These are phyloP conservation scores for Pygoscelis antarcticus DNA, from an alignment of 2,113 vertebrate species.

Conservation along the genomic window DNA sequence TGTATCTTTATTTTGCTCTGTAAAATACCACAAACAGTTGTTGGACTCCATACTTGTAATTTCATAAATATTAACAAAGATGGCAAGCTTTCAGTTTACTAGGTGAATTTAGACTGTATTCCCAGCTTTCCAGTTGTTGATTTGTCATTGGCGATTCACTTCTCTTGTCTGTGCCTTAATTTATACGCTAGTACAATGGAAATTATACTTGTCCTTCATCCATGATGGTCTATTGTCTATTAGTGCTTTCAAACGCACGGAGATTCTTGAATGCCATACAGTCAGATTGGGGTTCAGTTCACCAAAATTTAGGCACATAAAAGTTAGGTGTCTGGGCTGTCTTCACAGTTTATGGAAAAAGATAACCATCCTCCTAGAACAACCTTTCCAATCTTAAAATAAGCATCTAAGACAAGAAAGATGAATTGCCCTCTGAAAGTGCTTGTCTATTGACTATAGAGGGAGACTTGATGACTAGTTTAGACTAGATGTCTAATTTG, in stretches of 20 bases:
- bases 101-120: neutral
- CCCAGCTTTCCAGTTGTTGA: neutral
- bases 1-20: neutral
- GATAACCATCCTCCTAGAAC: neutral
- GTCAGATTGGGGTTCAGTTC: neutral
- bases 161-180: neutral
- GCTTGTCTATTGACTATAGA: slow-evolving; percentile 3
- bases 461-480: slow-evolving; percentile 21
- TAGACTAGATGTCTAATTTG: slow-evolving; percentile 26
- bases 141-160: neutral
- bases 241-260: neutral
- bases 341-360: neutral
- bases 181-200: neutral
- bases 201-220: neutral
- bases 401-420: slow-evolving; percentile 15
- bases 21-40: neutral
- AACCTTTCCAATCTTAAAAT: slow-evolving; percentile 15
- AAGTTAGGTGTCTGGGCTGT: neutral
- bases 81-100: neutral
- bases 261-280: neutral
- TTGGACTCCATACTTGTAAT: neutral
- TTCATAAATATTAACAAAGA: neutral
- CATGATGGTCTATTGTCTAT: accelerated
- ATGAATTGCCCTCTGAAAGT: slow-evolving; percentile 11
- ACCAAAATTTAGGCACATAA: neutral